Evolutionary conservation across 2,888 invertebrate species (phyloP).

Genomic region (Pecten maximus): DNA sequence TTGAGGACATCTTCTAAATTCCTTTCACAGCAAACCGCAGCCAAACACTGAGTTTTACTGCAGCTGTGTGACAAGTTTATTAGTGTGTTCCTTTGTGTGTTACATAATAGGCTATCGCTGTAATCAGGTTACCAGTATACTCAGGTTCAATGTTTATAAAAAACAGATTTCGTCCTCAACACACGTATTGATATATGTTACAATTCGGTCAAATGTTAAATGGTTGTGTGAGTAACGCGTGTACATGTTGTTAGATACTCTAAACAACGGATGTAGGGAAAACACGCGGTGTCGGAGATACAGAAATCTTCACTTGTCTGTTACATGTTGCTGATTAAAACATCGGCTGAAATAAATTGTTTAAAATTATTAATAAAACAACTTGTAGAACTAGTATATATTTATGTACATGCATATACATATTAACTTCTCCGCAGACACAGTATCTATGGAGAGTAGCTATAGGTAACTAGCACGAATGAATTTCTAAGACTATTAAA

Average conservation of each 20-base stretch:
- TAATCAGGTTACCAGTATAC: neutral
- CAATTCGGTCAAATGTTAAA: neutral
- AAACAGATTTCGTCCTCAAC: neutral
- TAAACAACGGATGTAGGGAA: neutral
- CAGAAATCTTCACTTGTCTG: neutral
- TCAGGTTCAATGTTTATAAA: neutral
- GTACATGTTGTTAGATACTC: no score
- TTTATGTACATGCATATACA: no score
- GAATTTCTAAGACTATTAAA: neutral
- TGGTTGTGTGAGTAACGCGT: no score
- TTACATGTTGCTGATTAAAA: neutral
- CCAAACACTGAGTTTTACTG: neutral
- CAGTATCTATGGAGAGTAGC: neutral
- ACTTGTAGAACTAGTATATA: no score
- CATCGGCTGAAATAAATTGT: neutral
- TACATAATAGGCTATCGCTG: neutral
- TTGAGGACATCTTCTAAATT: neutral
- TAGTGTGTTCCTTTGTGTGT: neutral
- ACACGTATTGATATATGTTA: neutral
- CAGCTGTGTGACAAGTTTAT: conserved; percentile 8
- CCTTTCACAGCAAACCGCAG: neutral
- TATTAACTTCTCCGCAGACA: neutral
- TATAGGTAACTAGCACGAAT: neutral
- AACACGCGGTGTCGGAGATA: no score
- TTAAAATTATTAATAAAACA: neutral